phyloP scores from a whole-genome alignment of 1,140 invertebrate species.

The Papilio polyxenes region DNA sequence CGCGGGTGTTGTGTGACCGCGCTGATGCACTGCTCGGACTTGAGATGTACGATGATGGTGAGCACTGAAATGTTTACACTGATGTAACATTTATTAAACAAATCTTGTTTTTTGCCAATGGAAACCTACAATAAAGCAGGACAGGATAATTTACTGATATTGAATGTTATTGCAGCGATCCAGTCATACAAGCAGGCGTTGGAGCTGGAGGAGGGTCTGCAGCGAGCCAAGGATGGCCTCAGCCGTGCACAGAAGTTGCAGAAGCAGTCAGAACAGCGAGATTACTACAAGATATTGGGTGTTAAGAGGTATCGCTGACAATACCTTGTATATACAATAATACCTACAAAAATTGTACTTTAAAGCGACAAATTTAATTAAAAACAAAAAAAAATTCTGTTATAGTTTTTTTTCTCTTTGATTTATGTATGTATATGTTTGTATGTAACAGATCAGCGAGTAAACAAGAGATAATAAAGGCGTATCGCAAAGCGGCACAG shows the following conservation, averaged over 20 bases:
- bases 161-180: conserved; percentile 85
- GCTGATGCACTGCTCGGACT: conserved; percentile 95
- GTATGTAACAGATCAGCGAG: conserved; percentile 85
- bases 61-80: conserved; percentile 39
- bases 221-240: conserved; percentile 94
- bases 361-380: too few species aligned
- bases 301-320: conserved; percentile 75
- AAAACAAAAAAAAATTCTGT: too few species aligned
- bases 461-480: conserved; percentile 97
- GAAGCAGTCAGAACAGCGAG: conserved; percentile 95
- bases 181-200: conserved; percentile 92
- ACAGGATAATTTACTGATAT: too few species aligned
- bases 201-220: conserved; percentile 90
- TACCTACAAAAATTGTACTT: too few species aligned
- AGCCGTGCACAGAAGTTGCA: conserved; percentile 95
- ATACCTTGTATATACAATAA: too few species aligned
- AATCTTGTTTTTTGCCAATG: not conserved
- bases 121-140: not conserved
- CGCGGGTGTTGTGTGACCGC: conserved; percentile 92
- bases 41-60: conserved; percentile 97
- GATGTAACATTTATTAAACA: too few species aligned
- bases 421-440: not conserved
- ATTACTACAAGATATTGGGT: conserved; percentile 99
- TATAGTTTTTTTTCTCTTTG: too few species aligned
- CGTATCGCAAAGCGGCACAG: conserved; percentile 97